phyloP scores from a whole-genome alignment of 2,113 vertebrate genomes.

The Muntiacus muntjak region DNA sequence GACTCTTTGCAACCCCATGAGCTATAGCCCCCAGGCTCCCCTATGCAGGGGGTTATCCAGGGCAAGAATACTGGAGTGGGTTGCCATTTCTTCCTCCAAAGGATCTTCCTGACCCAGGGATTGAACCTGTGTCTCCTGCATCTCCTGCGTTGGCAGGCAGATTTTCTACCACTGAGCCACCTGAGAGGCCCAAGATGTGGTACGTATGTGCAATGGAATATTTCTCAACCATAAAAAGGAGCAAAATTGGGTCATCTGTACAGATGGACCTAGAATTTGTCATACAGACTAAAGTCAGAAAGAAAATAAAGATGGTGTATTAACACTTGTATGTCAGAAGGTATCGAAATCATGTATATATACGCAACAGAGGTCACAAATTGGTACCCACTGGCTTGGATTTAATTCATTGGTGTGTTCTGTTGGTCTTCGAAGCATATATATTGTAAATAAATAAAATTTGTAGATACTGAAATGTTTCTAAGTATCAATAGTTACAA shows the following conservation, averaged over 20 bases:
- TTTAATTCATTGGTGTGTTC: not conserved
- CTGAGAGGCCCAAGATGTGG: not conserved
- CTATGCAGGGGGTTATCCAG: not conserved
- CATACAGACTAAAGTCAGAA: not conserved
- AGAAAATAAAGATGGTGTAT: not conserved
- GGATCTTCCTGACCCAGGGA: not conserved
- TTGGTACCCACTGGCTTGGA: not conserved
- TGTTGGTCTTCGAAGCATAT: not conserved
- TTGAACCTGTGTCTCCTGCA: fast-evolving
- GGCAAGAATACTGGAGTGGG: not conserved
- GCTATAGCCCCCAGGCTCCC: not conserved
- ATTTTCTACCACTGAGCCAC: not conserved
- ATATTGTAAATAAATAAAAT: not conserved
- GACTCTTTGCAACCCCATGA: not conserved
- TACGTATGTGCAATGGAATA: not conserved
- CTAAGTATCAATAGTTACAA: not conserved
- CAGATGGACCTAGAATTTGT: not conserved
- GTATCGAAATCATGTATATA: not conserved
- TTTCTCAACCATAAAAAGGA: not conserved
- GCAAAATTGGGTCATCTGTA: not conserved
- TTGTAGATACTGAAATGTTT: not conserved
- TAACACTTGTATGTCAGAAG: not conserved
- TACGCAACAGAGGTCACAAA: not conserved
- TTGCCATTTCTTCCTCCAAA: not conserved
- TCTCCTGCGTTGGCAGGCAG: not conserved